Percentiles rank a stretch among this genome's conserved stretches.
Evolutionary conservation across 2,888 invertebrate species (phyloP).

Genomic region (Ectemnius continuus): DNA sequence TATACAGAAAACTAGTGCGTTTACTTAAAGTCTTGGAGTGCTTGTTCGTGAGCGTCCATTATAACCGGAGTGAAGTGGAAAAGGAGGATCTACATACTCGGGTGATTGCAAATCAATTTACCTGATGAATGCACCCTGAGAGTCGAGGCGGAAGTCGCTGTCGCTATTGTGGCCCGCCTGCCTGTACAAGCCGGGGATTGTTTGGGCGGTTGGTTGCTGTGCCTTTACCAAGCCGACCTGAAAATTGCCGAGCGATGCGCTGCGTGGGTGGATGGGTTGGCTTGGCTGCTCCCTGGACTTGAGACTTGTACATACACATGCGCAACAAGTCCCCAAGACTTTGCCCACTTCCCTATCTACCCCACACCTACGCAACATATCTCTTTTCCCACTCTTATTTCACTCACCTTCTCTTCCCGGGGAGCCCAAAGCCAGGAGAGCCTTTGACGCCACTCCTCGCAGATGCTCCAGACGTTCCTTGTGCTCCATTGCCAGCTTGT

Average conservation of each 20-base stretch:
- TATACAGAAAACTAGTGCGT: no score
- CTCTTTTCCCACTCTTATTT: no score
- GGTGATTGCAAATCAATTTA: slow-evolving; percentile 41
- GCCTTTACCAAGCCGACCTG: slow-evolving; percentile 76
- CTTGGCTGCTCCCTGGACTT: no score
- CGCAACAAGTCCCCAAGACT: background rate
- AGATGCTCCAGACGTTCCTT: slow-evolving; percentile 73
- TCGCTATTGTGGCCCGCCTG: slow-evolving; percentile 73
- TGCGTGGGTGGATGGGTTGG: no score
- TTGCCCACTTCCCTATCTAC: background rate
- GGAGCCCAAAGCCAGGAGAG: slow-evolving; percentile 76
- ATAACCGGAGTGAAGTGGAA: slow-evolving; percentile 16
- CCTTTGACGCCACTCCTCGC: slow-evolving; percentile 75
- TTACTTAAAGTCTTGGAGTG: slow-evolving; percentile 18
- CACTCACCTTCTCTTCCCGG: slow-evolving; percentile 73
- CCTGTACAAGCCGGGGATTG: slow-evolving; percentile 73
- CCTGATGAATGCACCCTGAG: slow-evolving; percentile 76
- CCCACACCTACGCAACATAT: no score
- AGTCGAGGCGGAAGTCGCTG: slow-evolving; percentile 74
- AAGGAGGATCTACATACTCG: slow-evolving; percentile 7
- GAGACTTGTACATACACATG: background rate
- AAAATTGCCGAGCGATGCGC: slow-evolving; percentile 12
- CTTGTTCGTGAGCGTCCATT: slow-evolving; percentile 22
- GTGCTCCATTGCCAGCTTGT: slow-evolving; percentile 71
- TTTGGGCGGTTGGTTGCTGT: slow-evolving; percentile 75